These are phyloP conservation scores for Tylochromis polylepis DNA, from an alignment of 2,113 vertebrate genomes.

Conservation along the genomic window DNA sequence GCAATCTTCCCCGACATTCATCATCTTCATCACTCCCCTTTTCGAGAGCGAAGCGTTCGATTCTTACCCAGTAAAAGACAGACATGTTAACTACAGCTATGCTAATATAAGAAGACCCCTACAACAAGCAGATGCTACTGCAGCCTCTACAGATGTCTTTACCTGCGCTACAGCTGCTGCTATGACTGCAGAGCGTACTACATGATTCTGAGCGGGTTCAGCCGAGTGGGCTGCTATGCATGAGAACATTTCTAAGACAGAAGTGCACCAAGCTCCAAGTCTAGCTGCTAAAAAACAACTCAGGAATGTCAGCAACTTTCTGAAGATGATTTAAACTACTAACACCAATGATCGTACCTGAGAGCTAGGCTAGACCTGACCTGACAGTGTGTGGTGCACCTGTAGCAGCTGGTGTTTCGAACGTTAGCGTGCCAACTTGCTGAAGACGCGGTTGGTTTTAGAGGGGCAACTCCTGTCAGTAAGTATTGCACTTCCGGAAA, in stretches of 20 bases:
- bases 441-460: not conserved
- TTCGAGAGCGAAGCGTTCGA: not conserved
- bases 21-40: not conserved
- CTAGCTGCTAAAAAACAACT: not conserved
- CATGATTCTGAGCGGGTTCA: not conserved
- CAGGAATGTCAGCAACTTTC: slow-evolving; percentile 8
- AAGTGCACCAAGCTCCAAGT: not conserved
- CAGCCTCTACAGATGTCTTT: not conserved
- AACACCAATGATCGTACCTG: slow-evolving; percentile 41
- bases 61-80: not conserved
- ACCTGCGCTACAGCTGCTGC: not conserved
- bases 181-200: not conserved
- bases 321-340: not conserved
- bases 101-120: not conserved
- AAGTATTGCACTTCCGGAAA: not conserved
- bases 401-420: slow-evolving; percentile 23
- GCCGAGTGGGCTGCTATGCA: not conserved
- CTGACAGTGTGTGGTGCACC: slow-evolving; percentile 2
- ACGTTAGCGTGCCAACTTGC: not conserved
- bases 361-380: slow-evolving; percentile 45
- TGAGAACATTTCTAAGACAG: not conserved
- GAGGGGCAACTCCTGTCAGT: not conserved
- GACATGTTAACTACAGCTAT: not conserved
- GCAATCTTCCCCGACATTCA: slow-evolving; percentile 1
- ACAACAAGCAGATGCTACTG: not conserved